Percentiles rank a stretch among this genome's conserved stretches.
Conservation (phyloP, 37 sponge, comb jelly and placozoan species). For the Hormiphora californensis region DNA sequence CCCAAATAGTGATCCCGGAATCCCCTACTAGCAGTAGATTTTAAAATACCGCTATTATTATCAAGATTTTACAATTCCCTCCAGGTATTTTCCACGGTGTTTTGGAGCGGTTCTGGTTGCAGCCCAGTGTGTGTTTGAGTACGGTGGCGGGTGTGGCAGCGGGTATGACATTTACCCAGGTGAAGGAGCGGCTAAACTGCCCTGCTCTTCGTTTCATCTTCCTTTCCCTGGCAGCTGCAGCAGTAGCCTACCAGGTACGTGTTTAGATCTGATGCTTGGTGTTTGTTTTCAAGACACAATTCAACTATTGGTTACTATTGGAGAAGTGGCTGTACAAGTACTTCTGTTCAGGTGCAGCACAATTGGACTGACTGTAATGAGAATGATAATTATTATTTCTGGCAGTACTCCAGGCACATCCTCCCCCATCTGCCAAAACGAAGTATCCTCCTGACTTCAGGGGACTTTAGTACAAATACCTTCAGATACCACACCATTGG, state of each 20-base stretch:
- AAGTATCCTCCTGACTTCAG: constrained; percentile 12
- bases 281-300: no score
- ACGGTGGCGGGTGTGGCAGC: background rate
- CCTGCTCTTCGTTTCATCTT: background rate
- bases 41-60: background rate
- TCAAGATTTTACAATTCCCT: background rate
- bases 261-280: no score
- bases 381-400: constrained; percentile 30
- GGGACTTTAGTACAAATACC: constrained; percentile 50
- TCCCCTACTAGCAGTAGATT: background rate
- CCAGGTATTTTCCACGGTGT: constrained; percentile 51
- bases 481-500: constrained; percentile 54
- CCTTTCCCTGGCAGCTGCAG: background rate
- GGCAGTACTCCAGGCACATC: constrained; percentile 49
- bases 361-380: constrained; percentile 18
- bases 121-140: constrained; percentile 26
- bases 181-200: background rate
- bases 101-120: constrained; percentile 46
- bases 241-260: constrained; percentile 8
- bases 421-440: constrained; percentile 1
- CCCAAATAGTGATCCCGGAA: background rate
- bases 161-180: background rate
- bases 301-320: no score
- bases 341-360: background rate
- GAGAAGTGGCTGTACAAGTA: no score